phyloP scores from a whole-genome alignment of 2,797 vertebrate species.

The Microchirus variegatus region DNA sequence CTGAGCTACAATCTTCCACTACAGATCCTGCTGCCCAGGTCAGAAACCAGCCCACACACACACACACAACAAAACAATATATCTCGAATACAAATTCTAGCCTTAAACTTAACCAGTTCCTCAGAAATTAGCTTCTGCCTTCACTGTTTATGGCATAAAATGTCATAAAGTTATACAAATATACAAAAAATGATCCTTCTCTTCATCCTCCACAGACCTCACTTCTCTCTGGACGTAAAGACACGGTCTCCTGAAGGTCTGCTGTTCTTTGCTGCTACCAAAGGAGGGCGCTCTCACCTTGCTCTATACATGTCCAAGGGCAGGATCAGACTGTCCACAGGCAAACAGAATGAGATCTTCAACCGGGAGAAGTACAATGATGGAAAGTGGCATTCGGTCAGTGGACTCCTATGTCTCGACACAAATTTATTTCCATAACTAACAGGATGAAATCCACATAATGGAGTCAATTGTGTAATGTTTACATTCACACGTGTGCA shows the following conservation, averaged over 20 bases:
- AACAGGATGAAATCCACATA: neutral
- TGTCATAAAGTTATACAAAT: too few species aligned
- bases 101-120: too few species aligned
- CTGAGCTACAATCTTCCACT: conserved; percentile 83
- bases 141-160: too few species aligned
- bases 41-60: conserved; percentile 32
- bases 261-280: conserved; percentile 83
- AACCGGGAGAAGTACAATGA: conserved; percentile 89
- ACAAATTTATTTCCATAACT: neutral
- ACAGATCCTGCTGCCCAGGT: conserved; percentile 82
- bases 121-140: too few species aligned
- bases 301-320: conserved; percentile 91
- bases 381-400: conserved; percentile 93
- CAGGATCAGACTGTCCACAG: conserved; percentile 84
- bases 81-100: too few species aligned
- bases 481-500: neutral
- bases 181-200: neutral
- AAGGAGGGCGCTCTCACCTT: conserved; percentile 79
- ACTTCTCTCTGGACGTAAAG: conserved; percentile 87
- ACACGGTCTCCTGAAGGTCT: conserved; percentile 85
- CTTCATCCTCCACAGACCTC: conserved; percentile 73
- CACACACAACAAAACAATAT: neutral
- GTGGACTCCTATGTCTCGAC: conserved; percentile 44
- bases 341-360: conserved; percentile 84
- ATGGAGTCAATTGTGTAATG: neutral